Evolutionary conservation across 2,113 vertebrate genomes (phyloP).

Genomic region (Gallinago media): DNA sequence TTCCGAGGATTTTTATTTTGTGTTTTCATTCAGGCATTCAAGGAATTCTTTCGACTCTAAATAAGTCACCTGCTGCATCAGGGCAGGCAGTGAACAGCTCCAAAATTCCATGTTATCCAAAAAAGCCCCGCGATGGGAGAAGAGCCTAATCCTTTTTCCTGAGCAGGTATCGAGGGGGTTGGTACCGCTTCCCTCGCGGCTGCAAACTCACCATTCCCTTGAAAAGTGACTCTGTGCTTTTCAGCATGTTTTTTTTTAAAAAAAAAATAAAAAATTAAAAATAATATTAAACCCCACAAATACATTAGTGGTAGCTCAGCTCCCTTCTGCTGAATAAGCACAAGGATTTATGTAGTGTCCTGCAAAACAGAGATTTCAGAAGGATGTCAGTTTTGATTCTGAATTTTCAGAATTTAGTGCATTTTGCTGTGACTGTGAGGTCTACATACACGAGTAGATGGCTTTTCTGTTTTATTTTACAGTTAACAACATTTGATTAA

Average conservation of each 20-base stretch:
- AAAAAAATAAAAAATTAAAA: background rate
- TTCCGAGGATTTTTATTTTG: background rate
- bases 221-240: background rate
- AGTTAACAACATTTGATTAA: background rate
- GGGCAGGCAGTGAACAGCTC: background rate
- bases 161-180: accelerated
- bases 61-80: background rate
- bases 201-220: background rate
- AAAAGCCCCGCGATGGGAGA: background rate
- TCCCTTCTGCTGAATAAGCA: background rate
- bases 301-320: background rate
- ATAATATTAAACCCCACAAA: background rate
- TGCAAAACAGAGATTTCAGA: background rate
- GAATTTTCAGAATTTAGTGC: background rate
- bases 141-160: background rate
- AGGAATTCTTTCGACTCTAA: background rate
- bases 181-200: background rate
- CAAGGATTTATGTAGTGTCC: background rate
- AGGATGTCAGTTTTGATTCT: background rate
- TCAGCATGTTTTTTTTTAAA: background rate
- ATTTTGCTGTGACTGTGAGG: background rate
- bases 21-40: background rate
- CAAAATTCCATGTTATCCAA: background rate
- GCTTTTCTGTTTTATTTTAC: background rate
- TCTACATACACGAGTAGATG: background rate